Conservation (phyloP, 2,888 invertebrate genomes). For the Polydrusus tereticollis region DNA sequence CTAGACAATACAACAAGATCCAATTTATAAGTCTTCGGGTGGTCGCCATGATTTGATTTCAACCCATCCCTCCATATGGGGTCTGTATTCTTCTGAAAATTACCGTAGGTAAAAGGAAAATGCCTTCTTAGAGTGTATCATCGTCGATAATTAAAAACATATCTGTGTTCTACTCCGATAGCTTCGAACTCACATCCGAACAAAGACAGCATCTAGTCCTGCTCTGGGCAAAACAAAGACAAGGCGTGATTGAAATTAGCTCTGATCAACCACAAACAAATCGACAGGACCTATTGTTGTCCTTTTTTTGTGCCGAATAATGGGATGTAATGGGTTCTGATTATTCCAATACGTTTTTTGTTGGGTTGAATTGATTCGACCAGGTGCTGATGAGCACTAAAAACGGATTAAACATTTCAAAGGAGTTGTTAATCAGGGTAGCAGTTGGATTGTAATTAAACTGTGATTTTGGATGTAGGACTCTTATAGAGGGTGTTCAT, state of each 20-base stretch:
- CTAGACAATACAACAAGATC: background rate
- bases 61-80: conserved; percentile 39
- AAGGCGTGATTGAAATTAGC: background rate
- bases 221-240: background rate
- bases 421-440: background rate
- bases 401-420: conserved; percentile 5
- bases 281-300: conserved; percentile 23
- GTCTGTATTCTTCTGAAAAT: conserved; percentile 36
- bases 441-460: conserved; percentile 8
- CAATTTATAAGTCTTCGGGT: conserved; percentile 17
- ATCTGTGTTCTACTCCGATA: background rate
- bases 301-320: conserved; percentile 38
- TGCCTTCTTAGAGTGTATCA: conserved; percentile 20
- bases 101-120: conserved; percentile 34
- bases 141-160: conserved; percentile 36
- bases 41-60: conserved; percentile 18
- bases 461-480: background rate
- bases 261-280: background rate
- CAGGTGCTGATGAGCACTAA: conserved; percentile 33
- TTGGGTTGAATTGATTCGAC: conserved; percentile 37
- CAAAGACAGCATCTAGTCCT: background rate
- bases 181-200: background rate
- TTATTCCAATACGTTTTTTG: conserved; percentile 43
- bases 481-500: background rate
- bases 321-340: conserved; percentile 43